Conservation (phyloP, 2,797 vertebrate species). For the Melanotaenia nigrans region DNA sequence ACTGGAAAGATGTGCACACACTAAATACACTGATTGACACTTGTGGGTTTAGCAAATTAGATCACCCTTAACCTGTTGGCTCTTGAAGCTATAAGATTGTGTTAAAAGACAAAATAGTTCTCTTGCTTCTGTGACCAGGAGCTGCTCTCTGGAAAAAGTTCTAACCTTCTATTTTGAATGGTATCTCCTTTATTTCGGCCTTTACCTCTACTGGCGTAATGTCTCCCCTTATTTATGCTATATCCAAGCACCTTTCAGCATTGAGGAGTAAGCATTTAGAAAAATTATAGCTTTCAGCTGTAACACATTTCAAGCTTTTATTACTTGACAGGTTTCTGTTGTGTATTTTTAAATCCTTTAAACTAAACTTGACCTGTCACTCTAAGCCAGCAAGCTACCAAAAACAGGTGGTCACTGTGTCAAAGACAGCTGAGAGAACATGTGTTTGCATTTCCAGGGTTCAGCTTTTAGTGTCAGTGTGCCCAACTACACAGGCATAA, state of each 20-base stretch:
- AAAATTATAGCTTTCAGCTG: slow-evolving; percentile 6
- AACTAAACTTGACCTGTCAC: slow-evolving; percentile 45
- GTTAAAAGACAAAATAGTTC: slow-evolving; percentile 23
- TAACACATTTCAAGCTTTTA: not conserved
- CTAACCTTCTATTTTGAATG: not conserved
- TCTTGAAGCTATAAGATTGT: slow-evolving; percentile 24
- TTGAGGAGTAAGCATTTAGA: not conserved
- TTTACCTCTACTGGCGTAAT: slow-evolving; percentile 1
- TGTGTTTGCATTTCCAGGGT: slow-evolving; percentile 6
- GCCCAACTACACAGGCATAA: not conserved
- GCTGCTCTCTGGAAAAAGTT: slow-evolving; percentile 10
- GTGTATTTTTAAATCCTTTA: slow-evolving; percentile 41
- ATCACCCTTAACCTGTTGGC: slow-evolving; percentile 36
- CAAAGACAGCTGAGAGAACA: slow-evolving; percentile 2
- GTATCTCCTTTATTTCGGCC: slow-evolving; percentile 26
- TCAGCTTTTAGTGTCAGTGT: slow-evolving; percentile 42
- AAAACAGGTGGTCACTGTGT: slow-evolving; percentile 43
- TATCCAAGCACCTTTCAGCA: not conserved
- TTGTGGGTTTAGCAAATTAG: slow-evolving; percentile 39
- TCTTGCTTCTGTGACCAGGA: slow-evolving; percentile 14
- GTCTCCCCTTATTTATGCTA: slow-evolving; percentile 6
- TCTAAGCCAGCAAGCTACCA: slow-evolving; percentile 29
- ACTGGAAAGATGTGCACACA: slow-evolving; percentile 46
- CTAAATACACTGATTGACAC: slow-evolving; percentile 17
- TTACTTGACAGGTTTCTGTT: slow-evolving; percentile 7